Evolutionary conservation across 2,113 vertebrate species (phyloP), one percentile per base, ranked within the genome.

Genomic region (Dromas ardeola): DNA sequence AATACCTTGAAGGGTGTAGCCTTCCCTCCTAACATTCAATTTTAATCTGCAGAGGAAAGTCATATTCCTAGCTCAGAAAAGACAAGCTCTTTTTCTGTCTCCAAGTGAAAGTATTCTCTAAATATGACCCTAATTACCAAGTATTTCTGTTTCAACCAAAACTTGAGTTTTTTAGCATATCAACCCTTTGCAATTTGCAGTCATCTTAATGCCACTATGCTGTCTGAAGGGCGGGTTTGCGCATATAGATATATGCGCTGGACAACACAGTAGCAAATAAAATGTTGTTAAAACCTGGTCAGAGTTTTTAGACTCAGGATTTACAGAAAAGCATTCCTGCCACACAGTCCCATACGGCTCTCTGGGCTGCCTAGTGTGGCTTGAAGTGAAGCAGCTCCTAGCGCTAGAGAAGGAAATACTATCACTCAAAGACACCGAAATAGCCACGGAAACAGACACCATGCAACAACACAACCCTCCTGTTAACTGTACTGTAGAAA

Each of bases 151-250:
- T 89, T 84, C 73, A 78, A 10, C 13, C 56, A 53, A 74, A 89
- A 21, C 15, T 2, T 2, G 15, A 55, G 43, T 30, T 76, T 81
- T 94, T 63, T 52, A 79, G 50, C 56, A 71, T 78, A 72, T 25
- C 26, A 67, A 43, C 16, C 13, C n/a, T 43, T 47, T 16, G n/a
- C 22, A 18, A 40, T 84, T 36, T 81, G 20, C 38, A 27, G 26
- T n/a, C 55, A 59, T 27, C 47, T 74, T 59, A 55, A 63, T 17
- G 38, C 22, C 55, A 23, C 32, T 21, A 15, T 1, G 2, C 11
- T 7, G 2, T 30, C 32, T 26, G 53, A 84, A 74, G 42, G 26
- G 49, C 8, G 1, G 0, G 1, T 67, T 53, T 82, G 53, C 49
- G 61, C 10, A 0, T 47, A 67, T 11, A 47, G 66, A 67, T 45